Base-by-base conservation (phyloP, 1,140 invertebrate genomes). In the Sinella curviseta region DNA sequence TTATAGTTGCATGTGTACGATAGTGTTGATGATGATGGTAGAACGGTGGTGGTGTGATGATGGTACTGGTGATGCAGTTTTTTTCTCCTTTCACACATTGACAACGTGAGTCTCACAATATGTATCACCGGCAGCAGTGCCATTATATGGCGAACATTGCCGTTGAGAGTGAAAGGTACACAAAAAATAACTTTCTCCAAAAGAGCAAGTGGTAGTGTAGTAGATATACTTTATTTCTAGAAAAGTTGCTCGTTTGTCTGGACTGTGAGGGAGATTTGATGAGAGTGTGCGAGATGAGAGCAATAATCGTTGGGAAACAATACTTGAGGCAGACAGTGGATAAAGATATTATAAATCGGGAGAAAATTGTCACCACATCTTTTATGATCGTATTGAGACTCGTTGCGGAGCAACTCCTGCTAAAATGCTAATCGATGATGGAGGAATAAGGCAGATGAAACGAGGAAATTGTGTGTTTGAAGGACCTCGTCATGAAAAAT, bases 341-440 rank as follows among this genome's bases (percentile, higher is more conserved):
- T 70, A 33, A 33, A 70, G 65, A 70, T 24, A 70, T 70, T 65
- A 65, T 65, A 65, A 65, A 65, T 70, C 65, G 57, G n/a, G 65
- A 70, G 65, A 70, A 70, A 70, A 70, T 70, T 70, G 65, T 70
- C 65, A 70, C 28, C 57, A 70, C 65, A 70, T 70, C 57, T 65
- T 70, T 70, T 70, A 70, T 30, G 65, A 70, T n/a, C 65, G 65
- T 33, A 70, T 70, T 70, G 65, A 70, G 65, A 70, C 26, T 70
- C 57, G 65, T 70, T 31, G 65, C 8, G n/a, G 31, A 70, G 31
- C 8, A 24, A 33, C 3, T 14, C 12, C 8, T 31, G 8, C 3
- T 30, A 2, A 70, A 70, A 70, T 70, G 65, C 65, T 70, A 70
- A 70, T 70, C 1, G 65, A 33, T 20, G 39, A 12, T 70, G 65